These are phyloP conservation scores for Adela reaumurella DNA, from an alignment of 2,888 invertebrate genomes.

Conservation along the genomic window DNA sequence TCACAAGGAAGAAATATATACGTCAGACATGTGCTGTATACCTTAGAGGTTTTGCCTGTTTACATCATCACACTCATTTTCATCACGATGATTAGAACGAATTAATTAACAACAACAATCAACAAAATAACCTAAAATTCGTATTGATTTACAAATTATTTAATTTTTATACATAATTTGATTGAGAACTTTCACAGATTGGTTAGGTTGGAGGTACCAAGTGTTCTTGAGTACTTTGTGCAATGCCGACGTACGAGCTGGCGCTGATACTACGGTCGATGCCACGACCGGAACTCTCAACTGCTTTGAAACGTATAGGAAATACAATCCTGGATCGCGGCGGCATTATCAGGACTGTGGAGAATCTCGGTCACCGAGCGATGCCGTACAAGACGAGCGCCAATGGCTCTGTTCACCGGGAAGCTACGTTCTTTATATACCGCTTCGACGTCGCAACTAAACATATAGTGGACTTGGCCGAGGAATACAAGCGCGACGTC, in stretches of 20 bases:
- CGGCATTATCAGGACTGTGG: slow-evolving; percentile 75
- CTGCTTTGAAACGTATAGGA: slow-evolving; percentile 66
- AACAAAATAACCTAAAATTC: no score
- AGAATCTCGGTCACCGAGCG: slow-evolving; percentile 69
- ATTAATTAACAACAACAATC: no score
- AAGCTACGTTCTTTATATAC: slow-evolving; percentile 63
- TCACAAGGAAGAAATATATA: no score
- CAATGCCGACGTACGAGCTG: slow-evolving; percentile 72
- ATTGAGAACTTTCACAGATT: no score
- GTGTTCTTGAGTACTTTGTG: no score
- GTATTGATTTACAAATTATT: no score
- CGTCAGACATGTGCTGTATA: no score
- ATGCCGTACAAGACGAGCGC: slow-evolving; percentile 69
- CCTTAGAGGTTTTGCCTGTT: no score
- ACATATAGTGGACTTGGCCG: slow-evolving; percentile 55
- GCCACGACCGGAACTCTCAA: slow-evolving; percentile 65
- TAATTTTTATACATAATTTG: no score
- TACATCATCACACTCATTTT: no score
- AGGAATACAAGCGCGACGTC: slow-evolving; percentile 72
- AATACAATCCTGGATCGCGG: slow-evolving; percentile 68
- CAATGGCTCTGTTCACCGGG: slow-evolving; percentile 62
- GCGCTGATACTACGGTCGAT: slow-evolving; percentile 60
- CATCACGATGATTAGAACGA: no score
- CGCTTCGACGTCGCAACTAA: slow-evolving; percentile 72
- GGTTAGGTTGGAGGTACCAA: no score